Evolutionary conservation across 2,113 vertebrate species (phyloP), one percentile per base, ranked within the genome.

Genomic region (Leucoraja erinaceus): DNA sequence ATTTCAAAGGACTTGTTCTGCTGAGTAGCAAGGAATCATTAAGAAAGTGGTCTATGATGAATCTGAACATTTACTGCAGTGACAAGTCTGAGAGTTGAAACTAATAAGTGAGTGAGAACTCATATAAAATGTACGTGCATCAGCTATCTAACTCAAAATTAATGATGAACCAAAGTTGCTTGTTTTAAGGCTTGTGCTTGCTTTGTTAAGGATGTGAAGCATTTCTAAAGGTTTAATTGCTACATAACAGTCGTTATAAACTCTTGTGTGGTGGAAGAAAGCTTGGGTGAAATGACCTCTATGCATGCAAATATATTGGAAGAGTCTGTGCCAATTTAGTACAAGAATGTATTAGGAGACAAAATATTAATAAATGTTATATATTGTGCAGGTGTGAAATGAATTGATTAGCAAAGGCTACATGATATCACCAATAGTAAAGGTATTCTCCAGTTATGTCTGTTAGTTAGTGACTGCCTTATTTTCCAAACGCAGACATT

Each of bases 21-120:
- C 22, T 91, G 63, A 54, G 68, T 74, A 72, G 66, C 25, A 91
- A 47, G 70, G 33, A 33, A 91, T 74, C 38, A 28, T 91, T 91
- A 91, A 91, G 31, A 54, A 72, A 91, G 72, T 91, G 8, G 63
- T 25, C 7, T 70, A 22, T 91, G 54, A 74, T 91, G 33, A 91
- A 70, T 74, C 33, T 91, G 68, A 54, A 91, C 31, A 90, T 66
- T 47, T 63, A 14, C 90, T 91, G 90, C 66, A 72, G 54, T 72
- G 90, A 68, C 38, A 91, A 25, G 66, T 47, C 33, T n/a, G 25
- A n/a, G n/a, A 72, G 38, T 68, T 91, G 33, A 72, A 70, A 91
- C 47, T 20, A 91, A 66, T 72, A 70, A 91, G 33, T 91, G 68
- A 91, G 38, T 70, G 33, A 91, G 25, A 91, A 74, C 90, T 91